phyloP scores from a whole-genome alignment of 1,140 invertebrate genomes.

The Drosophila sturtevanti region DNA sequence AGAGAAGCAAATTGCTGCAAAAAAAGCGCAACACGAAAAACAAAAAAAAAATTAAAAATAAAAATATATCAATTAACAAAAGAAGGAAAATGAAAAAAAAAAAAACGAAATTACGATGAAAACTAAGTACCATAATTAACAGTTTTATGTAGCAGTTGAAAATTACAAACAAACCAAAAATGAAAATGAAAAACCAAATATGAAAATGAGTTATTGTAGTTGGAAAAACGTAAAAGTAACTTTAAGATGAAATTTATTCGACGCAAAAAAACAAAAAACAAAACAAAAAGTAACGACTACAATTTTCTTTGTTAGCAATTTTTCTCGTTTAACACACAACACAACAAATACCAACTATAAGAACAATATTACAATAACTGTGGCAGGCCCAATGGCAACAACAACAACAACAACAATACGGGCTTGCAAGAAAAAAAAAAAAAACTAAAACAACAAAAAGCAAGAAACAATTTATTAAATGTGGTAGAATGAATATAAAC shows the following conservation, averaged over 20 bases:
- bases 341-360: slow-evolving; percentile 27
- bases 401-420: slow-evolving; percentile 38
- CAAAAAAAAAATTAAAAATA: too few relatives aligned
- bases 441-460: slow-evolving; percentile 10
- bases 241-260: slow-evolving; percentile 62
- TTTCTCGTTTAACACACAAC: slow-evolving; percentile 57
- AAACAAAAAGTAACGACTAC: slow-evolving; percentile 17
- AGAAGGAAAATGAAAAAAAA: background rate
- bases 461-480: slow-evolving; percentile 52
- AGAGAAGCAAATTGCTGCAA: slow-evolving; percentile 34
- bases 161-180: slow-evolving; percentile 36
- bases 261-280: slow-evolving; percentile 29
- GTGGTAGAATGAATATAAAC: slow-evolving; percentile 70
- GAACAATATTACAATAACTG: slow-evolving; percentile 82
- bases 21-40: slow-evolving; percentile 36
- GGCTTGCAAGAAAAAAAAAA: slow-evolving; percentile 55
- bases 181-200: background rate
- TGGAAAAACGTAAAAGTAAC: slow-evolving; percentile 55
- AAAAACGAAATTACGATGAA: slow-evolving; percentile 15
- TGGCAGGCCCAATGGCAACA: slow-evolving; percentile 52
- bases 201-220: slow-evolving; percentile 71
- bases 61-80: slow-evolving; percentile 42
- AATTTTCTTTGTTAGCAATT: slow-evolving; percentile 61
- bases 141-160: slow-evolving; percentile 70
- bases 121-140: slow-evolving; percentile 48